Evolutionary conservation across 2,888 invertebrate species (phyloP), one percentile per base, ranked within the genome.

Genomic region (Plusia festucae): DNA sequence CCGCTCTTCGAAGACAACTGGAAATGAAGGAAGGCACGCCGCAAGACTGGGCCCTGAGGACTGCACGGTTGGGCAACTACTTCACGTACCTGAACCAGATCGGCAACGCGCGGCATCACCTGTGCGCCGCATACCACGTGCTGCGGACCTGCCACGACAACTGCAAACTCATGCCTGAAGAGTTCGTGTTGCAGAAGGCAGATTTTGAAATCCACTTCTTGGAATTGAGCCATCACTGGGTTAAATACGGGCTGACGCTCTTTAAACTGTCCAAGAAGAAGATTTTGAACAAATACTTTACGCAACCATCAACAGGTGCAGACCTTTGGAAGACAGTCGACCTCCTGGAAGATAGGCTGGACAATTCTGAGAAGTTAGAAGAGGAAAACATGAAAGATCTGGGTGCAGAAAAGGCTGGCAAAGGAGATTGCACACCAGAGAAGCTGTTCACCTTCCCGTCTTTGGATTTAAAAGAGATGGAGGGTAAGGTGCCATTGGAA

Each of bases 51-150:
- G 95, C 96, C 0, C 82, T 95, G 60, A 90, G 95, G 65, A 91
- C 96, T 18, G 95, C 95, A 0, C 89, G 96, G 40, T 90, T 96
- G 1, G 96, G 95, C 16, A 93, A 94, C 76, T 93, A 95, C 75
- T 96, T 96, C 74, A 93, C 91, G 0, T 92, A 91, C 66, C 82
- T 94, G 1, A 92, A 91, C 66, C 88, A 92, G 67, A 86, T 90
- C 16, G 89, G 86, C 16, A 93, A 95, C 73, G 96, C 96, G 3
- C 90, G 97, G 46, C 97, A 97, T 86, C 97, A 97, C 85, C 90
- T 97, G 66, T 96, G 96, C 77, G 96, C 96, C 46, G 96, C 96
- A 0, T 95, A 95, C 79, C 91, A 94, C 70, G 94, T 96, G 9
- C 84, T 97, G 49, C 90, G 95, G 61, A 95, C 95, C 8, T 94